Evolutionary conservation across 2,113 vertebrate species (phyloP), one percentile per base, ranked within the genome.

Genomic region (Orcinus orca): DNA sequence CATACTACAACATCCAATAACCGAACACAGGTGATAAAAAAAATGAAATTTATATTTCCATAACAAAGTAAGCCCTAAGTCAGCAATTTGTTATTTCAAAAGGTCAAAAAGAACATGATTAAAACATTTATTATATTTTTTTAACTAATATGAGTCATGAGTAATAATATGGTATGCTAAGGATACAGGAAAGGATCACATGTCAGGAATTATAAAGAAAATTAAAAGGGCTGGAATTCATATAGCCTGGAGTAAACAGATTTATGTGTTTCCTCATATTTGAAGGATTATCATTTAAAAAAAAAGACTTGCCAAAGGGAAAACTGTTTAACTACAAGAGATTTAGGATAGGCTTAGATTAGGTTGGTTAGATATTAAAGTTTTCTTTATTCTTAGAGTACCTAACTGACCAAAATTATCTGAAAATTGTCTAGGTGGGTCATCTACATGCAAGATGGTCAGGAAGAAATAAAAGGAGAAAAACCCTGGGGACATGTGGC

Each of bases 181-280:
- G 41, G 38, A 12, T 44, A 86, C 58, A 71, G 83, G 29, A 90
- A 36, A 93, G 29, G 21, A 29, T 81, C 38, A 82, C 44, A 71
- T 8, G 26, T 50, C 47, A 85, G 23, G 25, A 90, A 83, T 9
- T 71, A 81, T 23, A 77, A 71, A 84, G 20, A 83, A 85, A 21
- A 31, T 71, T 58, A 58, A 83, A 97, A 82, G 77, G 25, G 31
- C 26, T 62, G 31, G 55, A 88, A 93, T 84, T 94, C 73, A 90
- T 13, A 33, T 18, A 65, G 62, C 11, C 58, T 91, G 12, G 26
- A 91, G 15, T 92, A 95, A 95, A 60, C 3, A 81, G 58, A 88
- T 50, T 26, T 41, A 47, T 26, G 5, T 85, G 79, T 62, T 90
- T 73, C 12, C 53, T 77, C 67, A 65, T n/a, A 88, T 44, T 21